A percentile compares a stretch with the other conserved stretches of the same genome.
phyloP scores from a whole-genome alignment of 2,113 vertebrate species.

The Anser cygnoides region DNA sequence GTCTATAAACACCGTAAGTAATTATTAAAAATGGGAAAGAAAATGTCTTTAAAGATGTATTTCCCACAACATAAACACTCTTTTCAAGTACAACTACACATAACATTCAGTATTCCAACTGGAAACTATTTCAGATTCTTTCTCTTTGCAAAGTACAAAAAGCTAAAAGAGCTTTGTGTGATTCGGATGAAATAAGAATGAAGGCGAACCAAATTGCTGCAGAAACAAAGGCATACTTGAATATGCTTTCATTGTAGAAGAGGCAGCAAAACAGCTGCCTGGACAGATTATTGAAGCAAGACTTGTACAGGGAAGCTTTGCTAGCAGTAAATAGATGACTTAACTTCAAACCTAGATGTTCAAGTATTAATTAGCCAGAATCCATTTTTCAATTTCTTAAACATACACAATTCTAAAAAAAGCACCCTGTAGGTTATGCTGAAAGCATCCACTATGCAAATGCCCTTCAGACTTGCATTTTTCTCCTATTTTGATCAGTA shows the following conservation, averaged over 20 bases:
- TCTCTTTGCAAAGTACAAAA: background rate
- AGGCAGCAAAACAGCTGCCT: background rate
- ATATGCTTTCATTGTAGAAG: background rate
- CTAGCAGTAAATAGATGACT: background rate
- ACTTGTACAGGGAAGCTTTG: background rate
- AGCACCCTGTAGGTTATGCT: background rate
- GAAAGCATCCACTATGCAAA: background rate
- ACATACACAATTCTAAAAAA: background rate
- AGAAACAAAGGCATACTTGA: background rate
- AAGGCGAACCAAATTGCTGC: background rate
- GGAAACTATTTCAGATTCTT: background rate
- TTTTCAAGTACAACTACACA: background rate
- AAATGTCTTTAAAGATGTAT: background rate
- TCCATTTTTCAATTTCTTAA: background rate
- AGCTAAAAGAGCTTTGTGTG: background rate
- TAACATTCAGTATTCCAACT: background rate
- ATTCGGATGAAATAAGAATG: background rate
- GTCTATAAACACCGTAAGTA: background rate
- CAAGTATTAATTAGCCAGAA: background rate
- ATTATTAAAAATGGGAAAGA: background rate
- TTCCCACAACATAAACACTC: background rate
- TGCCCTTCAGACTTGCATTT: background rate
- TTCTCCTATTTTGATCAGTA: background rate
- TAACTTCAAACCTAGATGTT: background rate
- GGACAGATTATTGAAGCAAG: background rate